A percentile compares a stretch with the other conserved stretches of the same genome.
These are phyloP conservation scores for Plagiodera versicolora DNA, from an alignment of 2,888 invertebrate genomes.

Conservation along the genomic window DNA sequence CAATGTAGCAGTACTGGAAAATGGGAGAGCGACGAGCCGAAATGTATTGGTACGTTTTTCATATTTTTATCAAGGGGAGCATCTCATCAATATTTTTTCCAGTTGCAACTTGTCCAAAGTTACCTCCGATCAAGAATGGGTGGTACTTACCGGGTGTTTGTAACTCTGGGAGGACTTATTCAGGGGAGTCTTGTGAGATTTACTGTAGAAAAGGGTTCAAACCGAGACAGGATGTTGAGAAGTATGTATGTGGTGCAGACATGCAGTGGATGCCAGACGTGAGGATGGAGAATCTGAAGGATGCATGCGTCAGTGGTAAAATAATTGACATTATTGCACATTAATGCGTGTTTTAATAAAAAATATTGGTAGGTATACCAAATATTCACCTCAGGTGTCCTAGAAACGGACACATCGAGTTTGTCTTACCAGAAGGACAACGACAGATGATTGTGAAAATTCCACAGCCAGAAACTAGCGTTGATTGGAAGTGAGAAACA, in stretches of 20 bases:
- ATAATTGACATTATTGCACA: too few species aligned
- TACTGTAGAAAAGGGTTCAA: constrained; percentile 57
- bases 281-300: constrained; percentile 29
- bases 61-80: not conserved
- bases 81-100: constrained; percentile 26
- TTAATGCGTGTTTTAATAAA: too few species aligned
- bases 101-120: constrained; percentile 57
- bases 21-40: constrained; percentile 57
- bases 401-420: constrained; percentile 58
- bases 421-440: constrained; percentile 58
- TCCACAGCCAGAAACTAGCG: constrained; percentile 64
- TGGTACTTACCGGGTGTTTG: constrained; percentile 59
- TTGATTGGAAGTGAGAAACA: constrained; percentile 58
- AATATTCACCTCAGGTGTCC: constrained; percentile 66
- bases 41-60: constrained; percentile 59
- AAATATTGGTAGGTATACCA: constrained; percentile 5
- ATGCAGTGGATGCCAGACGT: constrained; percentile 43
- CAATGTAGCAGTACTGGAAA: constrained; percentile 58
- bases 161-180: constrained; percentile 52
- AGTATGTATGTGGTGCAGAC: constrained; percentile 41
- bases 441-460: constrained; percentile 57
- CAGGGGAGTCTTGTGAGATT: constrained; percentile 57
- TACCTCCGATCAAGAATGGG: constrained; percentile 57
- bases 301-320: constrained; percentile 45
- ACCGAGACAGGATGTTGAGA: constrained; percentile 39